These are phyloP conservation scores for Lamellibrachia columna DNA, from an alignment of 2,888 invertebrate genomes.

Conservation along the genomic window DNA sequence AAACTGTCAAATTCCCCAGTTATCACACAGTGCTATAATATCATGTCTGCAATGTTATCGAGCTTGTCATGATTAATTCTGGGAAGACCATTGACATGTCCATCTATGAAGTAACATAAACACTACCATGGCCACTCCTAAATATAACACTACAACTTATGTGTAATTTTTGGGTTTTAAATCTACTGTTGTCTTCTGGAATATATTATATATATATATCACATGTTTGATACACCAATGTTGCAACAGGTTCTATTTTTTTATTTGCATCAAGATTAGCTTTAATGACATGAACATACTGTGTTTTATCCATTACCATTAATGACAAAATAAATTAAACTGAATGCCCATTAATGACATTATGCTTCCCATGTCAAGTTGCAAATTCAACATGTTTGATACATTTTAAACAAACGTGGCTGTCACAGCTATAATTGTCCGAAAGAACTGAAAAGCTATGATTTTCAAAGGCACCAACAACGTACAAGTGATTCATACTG, in stretches of 20 bases:
- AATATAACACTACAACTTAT: neutral
- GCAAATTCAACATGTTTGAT: too few species aligned
- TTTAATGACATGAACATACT: neutral
- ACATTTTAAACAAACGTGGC: too few species aligned
- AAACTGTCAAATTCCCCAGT: too few species aligned
- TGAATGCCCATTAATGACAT: neutral
- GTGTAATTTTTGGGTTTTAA: neutral
- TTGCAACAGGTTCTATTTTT: neutral
- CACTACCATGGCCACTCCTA: neutral
- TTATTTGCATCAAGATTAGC: neutral
- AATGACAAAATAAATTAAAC: neutral
- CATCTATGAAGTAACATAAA: too few species aligned
- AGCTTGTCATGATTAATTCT: too few species aligned
- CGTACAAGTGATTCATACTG: slow-evolving; percentile 13
- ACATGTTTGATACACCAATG: neutral
- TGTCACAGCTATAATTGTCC: too few species aligned
- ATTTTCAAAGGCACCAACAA: slow-evolving; percentile 1
- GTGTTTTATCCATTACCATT: neutral
- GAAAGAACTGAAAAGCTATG: neutral
- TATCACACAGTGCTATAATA: too few species aligned
- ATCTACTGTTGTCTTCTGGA: neutral
- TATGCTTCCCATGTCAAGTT: too few species aligned
- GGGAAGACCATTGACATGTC: too few species aligned
- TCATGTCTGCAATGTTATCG: too few species aligned
- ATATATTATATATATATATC: neutral